Conservation (phyloP, 2,888 invertebrate species). For the Rhopalosiphum nymphaeae region DNA sequence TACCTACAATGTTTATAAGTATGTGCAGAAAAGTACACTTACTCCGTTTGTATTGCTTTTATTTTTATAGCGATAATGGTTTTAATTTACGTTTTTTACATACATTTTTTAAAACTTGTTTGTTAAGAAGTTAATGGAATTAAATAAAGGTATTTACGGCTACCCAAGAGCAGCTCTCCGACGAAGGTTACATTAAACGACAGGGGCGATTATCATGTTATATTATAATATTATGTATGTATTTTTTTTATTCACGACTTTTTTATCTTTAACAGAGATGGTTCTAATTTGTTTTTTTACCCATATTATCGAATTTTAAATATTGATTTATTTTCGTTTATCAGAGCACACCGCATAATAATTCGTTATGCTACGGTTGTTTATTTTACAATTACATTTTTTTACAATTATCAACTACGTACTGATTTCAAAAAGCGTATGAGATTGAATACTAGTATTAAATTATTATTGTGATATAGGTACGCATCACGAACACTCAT, state of each 20-base stretch:
- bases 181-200: neutral
- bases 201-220: neutral
- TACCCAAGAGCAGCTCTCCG: neutral
- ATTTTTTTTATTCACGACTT: neutral
- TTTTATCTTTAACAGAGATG: neutral
- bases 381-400: neutral
- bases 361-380: neutral
- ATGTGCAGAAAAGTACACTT: neutral
- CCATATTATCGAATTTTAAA: neutral
- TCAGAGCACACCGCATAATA: neutral
- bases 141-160: neutral
- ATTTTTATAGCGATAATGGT: neutral
- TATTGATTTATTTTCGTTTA: neutral
- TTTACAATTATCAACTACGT: neutral
- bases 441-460: neutral
- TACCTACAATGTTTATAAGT: neutral
- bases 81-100: neutral
- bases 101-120: neutral
- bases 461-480: neutral
- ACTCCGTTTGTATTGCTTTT: neutral
- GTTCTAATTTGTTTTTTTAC: neutral
- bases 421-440: neutral
- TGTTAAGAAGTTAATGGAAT: neutral
- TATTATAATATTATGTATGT: neutral
- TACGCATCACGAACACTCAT: neutral